These are phyloP conservation scores for Lepisosteus oculatus DNA, from an alignment of 2,113 vertebrate species.

Conservation along the genomic window DNA sequence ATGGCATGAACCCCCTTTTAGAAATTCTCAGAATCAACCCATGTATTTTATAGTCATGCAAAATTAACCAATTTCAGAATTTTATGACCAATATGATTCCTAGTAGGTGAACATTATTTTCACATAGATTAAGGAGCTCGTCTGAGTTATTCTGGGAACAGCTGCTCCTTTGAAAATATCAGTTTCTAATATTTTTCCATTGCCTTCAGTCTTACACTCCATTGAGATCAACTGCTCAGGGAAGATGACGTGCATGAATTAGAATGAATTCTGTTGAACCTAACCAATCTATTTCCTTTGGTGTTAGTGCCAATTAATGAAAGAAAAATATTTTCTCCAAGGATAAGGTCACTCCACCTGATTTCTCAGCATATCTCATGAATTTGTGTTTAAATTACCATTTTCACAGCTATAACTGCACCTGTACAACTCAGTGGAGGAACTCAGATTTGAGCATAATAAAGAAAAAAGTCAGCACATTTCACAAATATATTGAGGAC, in stretches of 20 bases:
- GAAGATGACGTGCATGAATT: neutral
- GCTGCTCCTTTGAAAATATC: neutral
- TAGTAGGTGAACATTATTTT: too few relatives aligned
- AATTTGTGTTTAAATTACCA: neutral
- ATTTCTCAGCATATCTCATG: neutral
- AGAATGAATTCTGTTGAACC: constrained; percentile 4
- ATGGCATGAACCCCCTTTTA: too few relatives aligned
- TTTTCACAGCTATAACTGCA: neutral
- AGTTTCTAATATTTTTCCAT: neutral
- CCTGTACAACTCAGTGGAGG: neutral
- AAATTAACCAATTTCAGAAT: too few relatives aligned
- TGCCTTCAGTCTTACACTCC: neutral
- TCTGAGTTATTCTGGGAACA: neutral
- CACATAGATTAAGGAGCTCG: neutral
- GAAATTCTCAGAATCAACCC: too few relatives aligned
- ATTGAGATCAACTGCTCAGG: neutral
- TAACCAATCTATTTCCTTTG: neutral
- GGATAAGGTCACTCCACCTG: neutral
- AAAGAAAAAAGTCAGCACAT: neutral
- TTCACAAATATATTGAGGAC: neutral
- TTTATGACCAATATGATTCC: too few relatives aligned
- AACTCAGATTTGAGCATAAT: neutral
- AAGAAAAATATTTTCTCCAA: neutral
- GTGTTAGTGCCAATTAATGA: constrained; percentile 4
- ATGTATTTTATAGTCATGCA: too few relatives aligned